Evolutionary conservation across 2,797 vertebrate genomes (phyloP), one percentile per base, ranked within the genome.

Genomic region (Dryobates pubescens): DNA sequence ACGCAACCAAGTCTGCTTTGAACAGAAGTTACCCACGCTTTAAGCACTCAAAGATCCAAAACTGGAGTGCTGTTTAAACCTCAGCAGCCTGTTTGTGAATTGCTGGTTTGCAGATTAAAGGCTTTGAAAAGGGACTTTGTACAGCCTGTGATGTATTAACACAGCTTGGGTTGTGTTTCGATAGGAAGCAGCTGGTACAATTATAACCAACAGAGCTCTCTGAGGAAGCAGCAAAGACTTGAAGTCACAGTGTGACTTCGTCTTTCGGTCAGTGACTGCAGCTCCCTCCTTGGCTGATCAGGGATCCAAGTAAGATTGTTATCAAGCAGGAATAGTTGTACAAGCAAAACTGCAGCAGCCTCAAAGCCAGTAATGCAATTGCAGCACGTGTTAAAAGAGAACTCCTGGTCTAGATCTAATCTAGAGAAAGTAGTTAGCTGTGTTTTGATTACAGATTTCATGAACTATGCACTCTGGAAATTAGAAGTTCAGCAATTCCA

Each of bases 401-500:
- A 38, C 70, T 72, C 79, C 85, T 85, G n/a, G 56, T 1, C 63
- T 29, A 78, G 77, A 72, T 19, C 83, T 92, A 18, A 41, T 34
- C 72, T 61, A 69, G 58, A 71, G 15, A 45, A 70, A 92, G 73
- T 18, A 74, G 65, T 47, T 78, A 16, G 61, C 72, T 12, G 88
- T 47, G 3, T 30, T 80, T 7, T 34, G 61, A 67, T 71, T 84
- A 75, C 56, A 86, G 34, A 80, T 81, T 68, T 86, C 57, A 91
- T n/a, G 34, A 89, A 38, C 86, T 75, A 68, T 23, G 45, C 64
- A 82, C 84, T 96, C 92, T 62, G 76, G 72, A 90, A 92, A 93
- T 69, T 27, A 47, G 61, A 93, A 83, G 64, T 88, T 59, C 24
- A 0, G 47, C 81, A n/a, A 34, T 70, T 91, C 72, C 90, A 69